A percentile compares a stretch with the other conserved stretches of the same genome.
Conservation (phyloP, 2,113 vertebrate genomes). For the Apaloderma vittatum region DNA sequence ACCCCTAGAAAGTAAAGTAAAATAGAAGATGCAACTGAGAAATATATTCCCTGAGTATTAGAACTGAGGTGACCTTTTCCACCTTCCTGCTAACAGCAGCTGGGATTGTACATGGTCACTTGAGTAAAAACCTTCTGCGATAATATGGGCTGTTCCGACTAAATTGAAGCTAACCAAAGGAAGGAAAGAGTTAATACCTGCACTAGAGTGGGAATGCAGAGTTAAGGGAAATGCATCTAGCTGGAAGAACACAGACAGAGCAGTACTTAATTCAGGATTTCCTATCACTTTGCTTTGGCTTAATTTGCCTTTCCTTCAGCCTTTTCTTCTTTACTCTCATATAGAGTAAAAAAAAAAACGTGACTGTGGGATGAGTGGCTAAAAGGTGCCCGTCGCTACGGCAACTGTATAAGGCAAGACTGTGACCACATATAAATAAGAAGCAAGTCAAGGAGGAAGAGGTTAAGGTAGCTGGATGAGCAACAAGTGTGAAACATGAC, state of each 20-base stretch:
- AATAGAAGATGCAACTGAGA: not conserved
- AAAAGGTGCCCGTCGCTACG: not conserved
- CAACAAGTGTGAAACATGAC: rapidly evolving
- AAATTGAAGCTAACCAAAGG: not conserved
- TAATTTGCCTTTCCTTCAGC: not conserved
- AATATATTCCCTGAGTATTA: rapidly evolving
- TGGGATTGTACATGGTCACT: slow-evolving; percentile 26
- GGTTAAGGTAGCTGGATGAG: not conserved
- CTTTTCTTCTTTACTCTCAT: not conserved
- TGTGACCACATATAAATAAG: rapidly evolving
- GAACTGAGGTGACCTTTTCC: not conserved
- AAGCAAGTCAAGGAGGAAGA: not conserved
- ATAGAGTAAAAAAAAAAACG: not conserved
- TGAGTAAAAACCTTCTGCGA: slow-evolving; percentile 10
- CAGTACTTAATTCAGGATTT: not conserved
- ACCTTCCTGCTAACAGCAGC: slow-evolving; percentile 38
- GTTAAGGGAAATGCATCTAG: not conserved
- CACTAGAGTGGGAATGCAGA: not conserved
- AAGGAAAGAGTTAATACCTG: not conserved
- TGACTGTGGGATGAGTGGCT: not conserved
- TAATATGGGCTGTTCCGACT: not conserved
- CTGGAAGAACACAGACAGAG: not conserved
- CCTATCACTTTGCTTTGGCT: not conserved
- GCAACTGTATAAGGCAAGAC: not conserved
- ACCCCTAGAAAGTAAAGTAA: not conserved